These are phyloP conservation scores for Tapirus indicus DNA, from an alignment of 2,797 vertebrate genomes.

Conservation along the genomic window DNA sequence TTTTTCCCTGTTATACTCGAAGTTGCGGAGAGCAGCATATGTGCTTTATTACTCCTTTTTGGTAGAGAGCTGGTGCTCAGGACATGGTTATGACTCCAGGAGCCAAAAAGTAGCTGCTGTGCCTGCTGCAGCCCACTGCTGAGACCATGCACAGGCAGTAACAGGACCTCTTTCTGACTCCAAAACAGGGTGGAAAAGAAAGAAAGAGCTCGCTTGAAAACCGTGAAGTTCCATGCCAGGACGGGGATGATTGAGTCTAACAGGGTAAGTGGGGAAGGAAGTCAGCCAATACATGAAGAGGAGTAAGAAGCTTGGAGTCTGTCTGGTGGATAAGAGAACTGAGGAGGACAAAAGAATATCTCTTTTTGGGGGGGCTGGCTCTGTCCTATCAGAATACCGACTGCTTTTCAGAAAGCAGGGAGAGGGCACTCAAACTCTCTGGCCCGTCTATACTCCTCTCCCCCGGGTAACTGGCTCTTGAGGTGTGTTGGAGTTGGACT, in stretches of 20 bases:
- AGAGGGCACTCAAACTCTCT: background rate
- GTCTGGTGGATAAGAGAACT: conserved; percentile 1
- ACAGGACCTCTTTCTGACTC: conserved; percentile 77
- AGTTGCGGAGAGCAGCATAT: background rate
- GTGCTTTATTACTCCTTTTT: conserved; percentile 10
- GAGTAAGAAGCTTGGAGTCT: conserved; percentile 55
- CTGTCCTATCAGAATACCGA: conserved; percentile 51
- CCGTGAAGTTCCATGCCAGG: conserved; percentile 99
- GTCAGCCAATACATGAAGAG: conserved; percentile 18
- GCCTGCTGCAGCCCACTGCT: background rate
- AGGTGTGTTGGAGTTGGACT: conserved; percentile 24
- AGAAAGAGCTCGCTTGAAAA: conserved; percentile 99
- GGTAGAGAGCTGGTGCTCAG: conserved; percentile 1
- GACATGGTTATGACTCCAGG: conserved; percentile 16
- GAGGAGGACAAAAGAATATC: background rate
- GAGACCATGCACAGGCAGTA: background rate
- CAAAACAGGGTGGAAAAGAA: conserved; percentile 98
- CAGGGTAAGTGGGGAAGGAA: conserved; percentile 93
- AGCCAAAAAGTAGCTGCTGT: background rate
- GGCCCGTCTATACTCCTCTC: background rate
- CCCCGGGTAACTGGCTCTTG: conserved; percentile 3
- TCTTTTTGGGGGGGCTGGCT: conserved; percentile 48
- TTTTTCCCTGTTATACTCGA: background rate
- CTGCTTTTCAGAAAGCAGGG: conserved; percentile 63
- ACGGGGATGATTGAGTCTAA: conserved; percentile 99